A percentile compares a stretch with the other conserved stretches of the same genome.
These are phyloP conservation scores for Drosophila parabipectinata DNA, from an alignment of 1,140 invertebrate species.

Conservation along the genomic window DNA sequence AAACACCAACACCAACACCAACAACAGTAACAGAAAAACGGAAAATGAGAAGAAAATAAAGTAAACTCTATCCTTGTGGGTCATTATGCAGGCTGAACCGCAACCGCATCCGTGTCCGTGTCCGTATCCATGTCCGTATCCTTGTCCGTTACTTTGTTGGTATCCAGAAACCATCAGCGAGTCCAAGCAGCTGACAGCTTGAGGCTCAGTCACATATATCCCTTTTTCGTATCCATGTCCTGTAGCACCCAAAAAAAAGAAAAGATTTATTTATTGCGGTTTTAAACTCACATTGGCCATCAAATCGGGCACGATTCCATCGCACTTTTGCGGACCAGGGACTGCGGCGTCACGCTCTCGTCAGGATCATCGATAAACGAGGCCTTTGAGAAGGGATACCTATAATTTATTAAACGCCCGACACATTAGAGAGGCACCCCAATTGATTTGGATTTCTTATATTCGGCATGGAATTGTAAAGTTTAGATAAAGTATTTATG, in stretches of 20 bases:
- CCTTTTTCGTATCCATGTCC: slow-evolving; percentile 39
- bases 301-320: slow-evolving; percentile 43
- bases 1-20: not conserved
- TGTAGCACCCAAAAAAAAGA: slow-evolving; percentile 26
- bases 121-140: not conserved
- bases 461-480: not conserved
- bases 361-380: slow-evolving; percentile 31
- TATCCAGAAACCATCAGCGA: slow-evolving; percentile 28
- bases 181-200: slow-evolving; percentile 42
- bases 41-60: slow-evolving; percentile 22
- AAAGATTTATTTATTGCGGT: slow-evolving; percentile 81
- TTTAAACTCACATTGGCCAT: slow-evolving; percentile 48
- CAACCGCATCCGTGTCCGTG: slow-evolving; percentile 30
- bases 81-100: slow-evolving; percentile 71
- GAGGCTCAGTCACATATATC: not conserved
- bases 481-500: slow-evolving; percentile 1
- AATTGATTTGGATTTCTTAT: slow-evolving; percentile 31
- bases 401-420: slow-evolving; percentile 31
- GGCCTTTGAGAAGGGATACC: slow-evolving; percentile 11
- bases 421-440: slow-evolving; percentile 1
- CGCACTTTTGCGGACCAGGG: slow-evolving; percentile 10
- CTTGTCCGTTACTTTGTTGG: not conserved
- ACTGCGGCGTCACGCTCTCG: slow-evolving; percentile 45
- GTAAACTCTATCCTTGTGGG: slow-evolving; percentile 64
- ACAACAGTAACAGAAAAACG: not conserved